Evolutionary conservation across 2,113 vertebrate species (phyloP), one percentile per base, ranked within the genome.

Genomic region (Melanostigma gelatinosum): DNA sequence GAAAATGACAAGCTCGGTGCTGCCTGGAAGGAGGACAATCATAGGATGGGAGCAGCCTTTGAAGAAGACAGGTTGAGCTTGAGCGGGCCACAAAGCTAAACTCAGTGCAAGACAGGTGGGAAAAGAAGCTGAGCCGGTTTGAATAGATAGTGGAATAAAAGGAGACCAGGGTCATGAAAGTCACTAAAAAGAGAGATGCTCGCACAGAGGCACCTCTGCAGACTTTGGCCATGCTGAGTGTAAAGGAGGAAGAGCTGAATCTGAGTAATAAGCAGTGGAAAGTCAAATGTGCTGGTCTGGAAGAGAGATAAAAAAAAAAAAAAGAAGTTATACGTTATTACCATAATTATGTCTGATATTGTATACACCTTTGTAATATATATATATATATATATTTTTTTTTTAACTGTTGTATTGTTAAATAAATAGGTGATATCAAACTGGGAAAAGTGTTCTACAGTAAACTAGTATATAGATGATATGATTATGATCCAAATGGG

Each of bases 1-100:
- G 32, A 76, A 81, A 82, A 73, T 66, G 52, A 61, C 38, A 72
- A 61, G 32, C 44, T 57, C 34, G 64, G 34, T 5, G 40, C 4
- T 34, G 66, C 46, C 44, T 50, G 62, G 16, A 75, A 27, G 65
- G 58, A 54, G 58, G 54, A 69, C 50, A 61, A 71, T 3, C 8
- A 57, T 15, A 4, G 18, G 42, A 79, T 65, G 63, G 75, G 40
- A 68, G 48, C 3, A 66, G 20, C 20, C 48, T 48, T 68, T 22
- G 62, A 72, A 24, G 73, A 71, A 42, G 20, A 77, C 32, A 72
- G 60, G 34, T 71, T 3, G 16, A 50, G 48, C 44, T 12, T 1
- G 44, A 71, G 70, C 20, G 3, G 36, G 15, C 18, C 63, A 58
- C 27, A 29, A 22, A 67, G 62, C 8, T 58, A n/a, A 44, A 72